These are phyloP conservation scores for Hypothenemus hampei DNA, from an alignment of 1,140 invertebrate genomes.

Conservation along the genomic window DNA sequence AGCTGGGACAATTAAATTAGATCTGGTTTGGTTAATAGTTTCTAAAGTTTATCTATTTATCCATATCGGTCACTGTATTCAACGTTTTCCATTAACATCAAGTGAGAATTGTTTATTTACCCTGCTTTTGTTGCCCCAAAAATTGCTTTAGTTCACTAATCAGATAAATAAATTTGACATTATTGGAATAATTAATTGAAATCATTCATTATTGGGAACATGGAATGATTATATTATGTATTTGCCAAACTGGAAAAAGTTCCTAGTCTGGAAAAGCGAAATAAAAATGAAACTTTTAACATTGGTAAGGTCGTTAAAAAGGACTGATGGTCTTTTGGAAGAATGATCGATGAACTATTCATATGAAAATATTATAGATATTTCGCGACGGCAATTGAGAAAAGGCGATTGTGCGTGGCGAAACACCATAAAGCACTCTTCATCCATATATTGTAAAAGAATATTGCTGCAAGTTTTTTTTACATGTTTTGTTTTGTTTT, in stretches of 20 bases:
- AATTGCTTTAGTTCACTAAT: no score
- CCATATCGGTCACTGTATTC: no score
- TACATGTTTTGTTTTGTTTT: no score
- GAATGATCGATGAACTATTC: constrained; percentile 24
- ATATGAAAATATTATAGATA: constrained; percentile 21
- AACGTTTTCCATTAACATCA: no score
- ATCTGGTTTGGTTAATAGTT: constrained; percentile 10
- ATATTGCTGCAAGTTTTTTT: no score
- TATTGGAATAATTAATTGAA: no score
- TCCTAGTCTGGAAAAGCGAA: constrained; percentile 6
- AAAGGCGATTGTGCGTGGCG: constrained; percentile 16
- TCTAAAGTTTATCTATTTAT: constrained; percentile 10
- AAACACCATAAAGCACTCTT: constrained; percentile 19
- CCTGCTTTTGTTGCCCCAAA: no score
- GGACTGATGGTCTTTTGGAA: constrained; percentile 10
- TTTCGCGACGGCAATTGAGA: constrained; percentile 11
- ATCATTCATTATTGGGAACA: no score
- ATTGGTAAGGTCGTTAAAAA: constrained; percentile 18
- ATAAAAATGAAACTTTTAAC: constrained; percentile 10
- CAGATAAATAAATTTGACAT: no score
- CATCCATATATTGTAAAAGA: no score
- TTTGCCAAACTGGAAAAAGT: constrained; percentile 10
- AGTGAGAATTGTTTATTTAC: no score
- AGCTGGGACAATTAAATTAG: constrained; percentile 7
- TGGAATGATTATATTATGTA: no score